Evolutionary conservation across 2,113 vertebrate genomes (phyloP).

Genomic region (Mesocricetus auratus): DNA sequence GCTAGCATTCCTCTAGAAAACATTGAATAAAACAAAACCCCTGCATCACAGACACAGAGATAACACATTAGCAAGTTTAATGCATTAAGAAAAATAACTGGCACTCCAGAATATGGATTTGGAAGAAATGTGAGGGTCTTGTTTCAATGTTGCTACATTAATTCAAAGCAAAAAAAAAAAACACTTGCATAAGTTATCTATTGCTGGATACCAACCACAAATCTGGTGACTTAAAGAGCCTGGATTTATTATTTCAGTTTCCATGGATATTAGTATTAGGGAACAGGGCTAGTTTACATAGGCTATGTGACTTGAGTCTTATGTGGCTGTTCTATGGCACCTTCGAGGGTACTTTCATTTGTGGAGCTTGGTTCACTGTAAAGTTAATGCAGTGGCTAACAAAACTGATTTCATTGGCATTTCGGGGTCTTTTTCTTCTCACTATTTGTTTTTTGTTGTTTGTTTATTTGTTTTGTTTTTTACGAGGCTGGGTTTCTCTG

Average conservation of each 20-base stretch:
- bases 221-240: neutral
- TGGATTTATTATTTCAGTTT: constrained; percentile 1
- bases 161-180: constrained; percentile 30
- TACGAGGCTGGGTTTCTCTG: no score
- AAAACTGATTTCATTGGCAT: neutral
- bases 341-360: neutral
- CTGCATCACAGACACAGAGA: neutral
- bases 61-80: neutral
- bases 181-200: neutral
- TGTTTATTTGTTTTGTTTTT: no score
- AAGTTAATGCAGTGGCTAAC: neutral
- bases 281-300: neutral
- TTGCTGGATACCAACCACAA: neutral
- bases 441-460: no score
- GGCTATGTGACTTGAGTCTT: neutral
- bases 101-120: neutral
- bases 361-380: neutral
- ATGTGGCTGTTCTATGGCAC: neutral
- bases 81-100: neutral
- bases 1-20: neutral
- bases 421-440: neutral
- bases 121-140: neutral
- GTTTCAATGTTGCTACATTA: neutral
- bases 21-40: neutral
- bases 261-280: neutral